Percentiles rank a stretch among this genome's conserved stretches.
phyloP scores from a whole-genome alignment of 2,888 invertebrate genomes.

The Conus canariensis region DNA sequence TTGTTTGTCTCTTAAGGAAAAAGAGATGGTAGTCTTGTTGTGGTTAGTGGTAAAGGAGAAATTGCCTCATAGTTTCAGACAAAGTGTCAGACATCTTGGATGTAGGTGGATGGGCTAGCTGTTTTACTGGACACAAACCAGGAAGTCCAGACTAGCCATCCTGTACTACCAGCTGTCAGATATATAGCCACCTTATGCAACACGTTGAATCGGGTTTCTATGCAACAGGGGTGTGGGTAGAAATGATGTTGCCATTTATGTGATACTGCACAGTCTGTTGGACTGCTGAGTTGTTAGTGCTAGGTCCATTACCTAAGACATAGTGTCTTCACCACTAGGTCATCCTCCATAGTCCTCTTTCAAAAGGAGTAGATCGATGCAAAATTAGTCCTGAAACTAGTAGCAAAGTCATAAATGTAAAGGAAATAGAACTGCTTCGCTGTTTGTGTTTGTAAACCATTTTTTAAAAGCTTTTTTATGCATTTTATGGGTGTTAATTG shows the following conservation, averaged over 20 bases:
- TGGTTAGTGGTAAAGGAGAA: neutral
- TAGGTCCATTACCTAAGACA: neutral
- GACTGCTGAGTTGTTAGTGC: slow-evolving; percentile 19
- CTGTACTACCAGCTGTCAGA: neutral
- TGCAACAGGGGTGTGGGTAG: slow-evolving; percentile 26
- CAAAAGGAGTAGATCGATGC: neutral
- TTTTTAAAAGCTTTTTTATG: neutral
- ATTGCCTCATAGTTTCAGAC: neutral
- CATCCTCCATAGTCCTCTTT: neutral
- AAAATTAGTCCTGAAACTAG: neutral
- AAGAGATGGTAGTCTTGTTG: neutral
- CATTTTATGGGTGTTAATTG: no score
- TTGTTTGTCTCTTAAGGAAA: neutral
- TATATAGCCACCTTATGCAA: slow-evolving; percentile 24
- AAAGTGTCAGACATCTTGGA: neutral
- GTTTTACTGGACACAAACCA: neutral
- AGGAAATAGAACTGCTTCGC: neutral
- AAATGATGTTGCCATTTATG: neutral
- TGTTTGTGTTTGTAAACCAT: neutral
- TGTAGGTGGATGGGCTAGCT: neutral
- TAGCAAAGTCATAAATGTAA: neutral
- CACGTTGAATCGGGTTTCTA: slow-evolving; percentile 20
- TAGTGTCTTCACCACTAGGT: neutral
- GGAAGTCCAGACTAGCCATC: neutral
- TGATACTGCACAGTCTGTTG: neutral